A percentile compares a stretch with the other conserved stretches of the same genome.
phyloP scores from a whole-genome alignment of 1,140 invertebrate species.

The Fopius arisanus region DNA sequence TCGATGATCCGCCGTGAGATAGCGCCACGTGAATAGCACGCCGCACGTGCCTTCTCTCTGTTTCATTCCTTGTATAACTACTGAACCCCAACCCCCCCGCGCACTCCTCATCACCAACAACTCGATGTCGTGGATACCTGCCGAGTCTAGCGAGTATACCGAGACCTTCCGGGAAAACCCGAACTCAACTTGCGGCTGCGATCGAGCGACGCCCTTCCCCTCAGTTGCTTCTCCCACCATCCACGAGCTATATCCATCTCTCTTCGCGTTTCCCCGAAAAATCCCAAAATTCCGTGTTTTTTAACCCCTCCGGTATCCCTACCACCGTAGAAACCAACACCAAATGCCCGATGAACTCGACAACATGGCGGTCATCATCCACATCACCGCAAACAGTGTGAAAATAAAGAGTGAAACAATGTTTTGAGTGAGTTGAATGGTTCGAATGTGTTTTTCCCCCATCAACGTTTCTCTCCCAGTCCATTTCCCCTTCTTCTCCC shows the following conservation, averaged over 20 bases:
- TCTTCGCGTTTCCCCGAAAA: neutral
- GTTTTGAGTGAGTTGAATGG: neutral
- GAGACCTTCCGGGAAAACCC: constrained; percentile 49
- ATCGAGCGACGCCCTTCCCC: constrained; percentile 52
- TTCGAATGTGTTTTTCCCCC: neutral
- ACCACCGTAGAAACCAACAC: neutral
- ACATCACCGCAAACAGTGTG: neutral
- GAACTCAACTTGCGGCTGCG: constrained; percentile 44
- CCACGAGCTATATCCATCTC: neutral
- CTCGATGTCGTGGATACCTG: constrained; percentile 40
- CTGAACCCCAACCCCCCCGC: neutral
- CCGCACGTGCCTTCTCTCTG: constrained; percentile 27
- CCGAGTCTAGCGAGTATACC: constrained; percentile 41
- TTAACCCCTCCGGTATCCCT: constrained; percentile 4
- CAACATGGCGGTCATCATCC: neutral
- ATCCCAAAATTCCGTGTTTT: neutral
- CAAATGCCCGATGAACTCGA: neutral
- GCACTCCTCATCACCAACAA: neutral
- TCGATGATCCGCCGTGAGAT: constrained; percentile 22
- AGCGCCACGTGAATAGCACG: constrained; percentile 31
- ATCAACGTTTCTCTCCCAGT: neutral
- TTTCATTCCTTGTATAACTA: neutral
- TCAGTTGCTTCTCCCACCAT: constrained; percentile 19
- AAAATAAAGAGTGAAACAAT: neutral
- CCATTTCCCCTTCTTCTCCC: neutral